A percentile compares a stretch with the other conserved stretches of the same genome.
phyloP scores from a whole-genome alignment of 1,140 invertebrate species.

The Daktulosphaira vitifoliae region DNA sequence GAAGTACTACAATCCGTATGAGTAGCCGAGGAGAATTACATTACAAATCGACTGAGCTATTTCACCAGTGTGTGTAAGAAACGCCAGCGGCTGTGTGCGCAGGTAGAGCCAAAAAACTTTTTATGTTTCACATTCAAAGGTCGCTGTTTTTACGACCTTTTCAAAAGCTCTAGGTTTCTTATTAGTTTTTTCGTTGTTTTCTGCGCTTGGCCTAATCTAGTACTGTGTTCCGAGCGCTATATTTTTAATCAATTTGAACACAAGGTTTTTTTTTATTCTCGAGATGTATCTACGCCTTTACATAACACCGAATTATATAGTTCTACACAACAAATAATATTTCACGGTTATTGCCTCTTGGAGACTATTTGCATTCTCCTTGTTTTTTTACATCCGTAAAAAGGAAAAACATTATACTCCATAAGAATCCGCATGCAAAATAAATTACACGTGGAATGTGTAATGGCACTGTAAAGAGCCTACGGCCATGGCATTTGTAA shows the following conservation, averaged over 20 bases:
- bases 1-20: slow-evolving; percentile 17
- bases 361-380: slow-evolving; percentile 22
- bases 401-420: slow-evolving; percentile 9
- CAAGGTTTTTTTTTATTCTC: background rate
- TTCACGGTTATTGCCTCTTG: slow-evolving; percentile 24
- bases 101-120: slow-evolving; percentile 27
- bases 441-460: slow-evolving; percentile 19
- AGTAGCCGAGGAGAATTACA: slow-evolving; percentile 12
- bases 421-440: slow-evolving; percentile 30
- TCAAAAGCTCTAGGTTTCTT: slow-evolving; percentile 15
- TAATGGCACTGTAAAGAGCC: slow-evolving; percentile 22
- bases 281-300: background rate
- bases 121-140: slow-evolving; percentile 32
- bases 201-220: background rate
- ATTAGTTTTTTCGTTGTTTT: slow-evolving; percentile 10
- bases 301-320: slow-evolving; percentile 6
- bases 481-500: slow-evolving; percentile 20
- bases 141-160: slow-evolving; percentile 26
- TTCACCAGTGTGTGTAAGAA: slow-evolving; percentile 20
- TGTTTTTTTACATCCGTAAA: slow-evolving; percentile 1
- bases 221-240: background rate
- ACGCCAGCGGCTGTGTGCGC: background rate
- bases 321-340: slow-evolving; percentile 23
- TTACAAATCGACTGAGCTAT: slow-evolving; percentile 27
- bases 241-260: slow-evolving; percentile 29